Evolutionary conservation across 1,140 invertebrate species (phyloP).

Genomic region (Bombus pascuorum): DNA sequence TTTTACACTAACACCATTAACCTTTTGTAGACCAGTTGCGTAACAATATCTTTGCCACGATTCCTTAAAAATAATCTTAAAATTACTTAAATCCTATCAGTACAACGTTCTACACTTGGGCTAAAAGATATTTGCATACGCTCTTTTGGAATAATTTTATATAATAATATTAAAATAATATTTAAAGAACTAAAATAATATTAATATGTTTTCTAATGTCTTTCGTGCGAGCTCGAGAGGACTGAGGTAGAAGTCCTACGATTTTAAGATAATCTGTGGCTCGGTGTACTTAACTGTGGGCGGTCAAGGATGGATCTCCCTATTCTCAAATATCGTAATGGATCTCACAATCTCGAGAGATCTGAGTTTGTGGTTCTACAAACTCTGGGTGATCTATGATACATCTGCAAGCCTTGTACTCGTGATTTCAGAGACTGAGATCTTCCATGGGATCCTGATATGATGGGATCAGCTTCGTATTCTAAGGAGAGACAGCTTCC

Average conservation of each 20-base stretch:
- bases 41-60: background rate
- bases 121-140: too few species aligned
- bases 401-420: background rate
- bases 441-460: background rate
- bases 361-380: background rate
- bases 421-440: background rate
- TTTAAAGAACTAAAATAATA: too few species aligned
- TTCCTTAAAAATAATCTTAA: background rate
- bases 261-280: background rate
- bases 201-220: too few species aligned
- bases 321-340: background rate
- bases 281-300: background rate
- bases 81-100: too few species aligned
- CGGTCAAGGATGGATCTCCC: background rate
- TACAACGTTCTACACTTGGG: too few species aligned
- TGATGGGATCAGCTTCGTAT: background rate
- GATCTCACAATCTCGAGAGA: background rate
- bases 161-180: too few species aligned
- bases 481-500: background rate
- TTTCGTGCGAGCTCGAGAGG: background rate
- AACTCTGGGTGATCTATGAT: background rate
- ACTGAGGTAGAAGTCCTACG: background rate
- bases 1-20: background rate
- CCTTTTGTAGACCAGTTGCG: background rate
- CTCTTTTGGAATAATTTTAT: too few species aligned